Conservation (phyloP, 2,113 vertebrate species). For the Aptenodytes patagonicus region DNA sequence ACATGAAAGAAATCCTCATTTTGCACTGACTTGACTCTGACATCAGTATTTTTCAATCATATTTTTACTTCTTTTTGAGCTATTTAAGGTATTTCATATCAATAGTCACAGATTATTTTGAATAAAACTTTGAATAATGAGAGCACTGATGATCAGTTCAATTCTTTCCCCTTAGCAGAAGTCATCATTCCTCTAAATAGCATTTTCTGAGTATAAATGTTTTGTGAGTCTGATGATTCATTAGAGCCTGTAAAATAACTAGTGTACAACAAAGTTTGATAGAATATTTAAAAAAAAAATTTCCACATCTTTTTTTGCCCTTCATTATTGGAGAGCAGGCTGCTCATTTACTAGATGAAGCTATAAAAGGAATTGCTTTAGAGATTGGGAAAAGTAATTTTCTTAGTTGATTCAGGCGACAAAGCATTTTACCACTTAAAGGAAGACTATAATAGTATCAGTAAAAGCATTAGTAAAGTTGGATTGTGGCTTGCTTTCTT, state of each 20-base stretch:
- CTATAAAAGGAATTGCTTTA: slow-evolving; percentile 3
- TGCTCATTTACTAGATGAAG: slow-evolving; percentile 14
- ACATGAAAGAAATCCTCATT: background rate
- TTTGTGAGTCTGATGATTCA: background rate
- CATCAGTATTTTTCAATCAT: background rate
- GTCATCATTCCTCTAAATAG: slow-evolving; percentile 23
- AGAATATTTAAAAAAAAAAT: background rate
- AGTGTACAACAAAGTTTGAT: background rate
- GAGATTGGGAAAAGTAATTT: slow-evolving; percentile 32
- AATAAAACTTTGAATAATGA: background rate
- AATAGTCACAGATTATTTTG: background rate
- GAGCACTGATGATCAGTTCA: background rate
- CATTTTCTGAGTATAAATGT: background rate
- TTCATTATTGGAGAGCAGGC: background rate
- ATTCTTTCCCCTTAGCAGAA: background rate
- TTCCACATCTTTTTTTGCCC: background rate
- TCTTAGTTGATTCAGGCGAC: background rate
- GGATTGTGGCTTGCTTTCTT: background rate
- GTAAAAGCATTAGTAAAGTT: background rate
- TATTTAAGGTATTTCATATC: background rate
- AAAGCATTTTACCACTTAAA: background rate
- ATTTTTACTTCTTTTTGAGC: background rate
- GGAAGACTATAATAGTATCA: background rate
- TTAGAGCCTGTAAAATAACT: background rate
- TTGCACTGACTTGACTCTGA: background rate